phyloP scores from a whole-genome alignment of 2,888 invertebrate genomes.

The Hoplodrina ambigua region DNA sequence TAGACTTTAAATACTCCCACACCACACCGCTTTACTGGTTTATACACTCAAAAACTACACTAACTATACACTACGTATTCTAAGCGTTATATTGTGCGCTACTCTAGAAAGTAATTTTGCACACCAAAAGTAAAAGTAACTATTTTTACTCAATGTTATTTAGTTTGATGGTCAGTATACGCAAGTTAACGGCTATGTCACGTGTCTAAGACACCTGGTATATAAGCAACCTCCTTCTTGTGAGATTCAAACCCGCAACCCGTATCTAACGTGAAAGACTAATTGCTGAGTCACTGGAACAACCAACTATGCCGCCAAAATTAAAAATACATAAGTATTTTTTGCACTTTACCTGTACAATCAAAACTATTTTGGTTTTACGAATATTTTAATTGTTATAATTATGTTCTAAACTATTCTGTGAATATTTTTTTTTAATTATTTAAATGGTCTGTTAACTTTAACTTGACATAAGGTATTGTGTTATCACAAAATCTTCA shows the following conservation, averaged over 20 bases:
- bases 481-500: slow-evolving; percentile 35
- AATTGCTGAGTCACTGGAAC: background rate
- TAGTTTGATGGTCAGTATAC: background rate
- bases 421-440: background rate
- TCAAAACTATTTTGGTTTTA: too few species aligned
- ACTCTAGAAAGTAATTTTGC: too few species aligned
- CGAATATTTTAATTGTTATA: too few species aligned
- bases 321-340: background rate
- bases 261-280: background rate
- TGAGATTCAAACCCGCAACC: slow-evolving; percentile 7
- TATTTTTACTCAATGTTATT: too few species aligned
- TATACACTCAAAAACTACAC: too few species aligned
- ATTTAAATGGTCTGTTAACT: background rate
- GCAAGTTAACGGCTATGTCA: background rate
- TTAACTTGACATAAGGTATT: slow-evolving; percentile 19
- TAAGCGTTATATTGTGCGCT: too few species aligned
- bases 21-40: too few species aligned
- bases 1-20: too few species aligned
- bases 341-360: background rate
- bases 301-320: background rate
- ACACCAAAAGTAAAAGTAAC: too few species aligned
- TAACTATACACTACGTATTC: too few species aligned
- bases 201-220: too few species aligned
- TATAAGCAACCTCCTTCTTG: background rate
- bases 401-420: background rate